A percentile compares a stretch with the other conserved stretches of the same genome.
phyloP scores from a whole-genome alignment of 2,797 vertebrate species.

The Urocyon cinereoargenteus region DNA sequence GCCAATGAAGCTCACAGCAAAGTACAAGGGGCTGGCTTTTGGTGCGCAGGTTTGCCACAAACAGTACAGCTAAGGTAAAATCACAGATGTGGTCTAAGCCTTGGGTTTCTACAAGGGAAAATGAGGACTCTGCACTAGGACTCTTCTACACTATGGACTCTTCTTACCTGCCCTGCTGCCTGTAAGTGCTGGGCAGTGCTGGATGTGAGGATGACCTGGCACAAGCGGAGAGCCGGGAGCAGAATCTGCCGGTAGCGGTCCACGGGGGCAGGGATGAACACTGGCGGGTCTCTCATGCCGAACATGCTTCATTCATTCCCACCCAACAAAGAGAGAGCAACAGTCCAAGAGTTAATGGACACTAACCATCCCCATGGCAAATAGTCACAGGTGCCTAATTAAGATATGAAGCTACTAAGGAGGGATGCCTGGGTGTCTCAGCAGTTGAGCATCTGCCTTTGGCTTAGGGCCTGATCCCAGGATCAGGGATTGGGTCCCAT shows the following conservation, averaged over 20 bases:
- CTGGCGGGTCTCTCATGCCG: conserved; percentile 93
- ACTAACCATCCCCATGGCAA: not conserved
- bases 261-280: conserved; percentile 96
- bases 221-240: conserved; percentile 94
- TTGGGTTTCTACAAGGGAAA: not conserved
- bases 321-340: conserved; percentile 42
- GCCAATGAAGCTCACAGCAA: not conserved
- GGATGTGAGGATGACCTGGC: conserved; percentile 97
- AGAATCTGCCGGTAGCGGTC: conserved; percentile 97
- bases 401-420: not conserved
- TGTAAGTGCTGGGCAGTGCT: conserved; percentile 96
- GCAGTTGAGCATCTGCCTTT: too few relatives aligned
- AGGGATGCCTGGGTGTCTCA: not conserved
- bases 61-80: not conserved
- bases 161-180: conserved; percentile 95
- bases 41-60: not conserved
- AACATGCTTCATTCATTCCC: conserved; percentile 89
- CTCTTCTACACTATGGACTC: not conserved
- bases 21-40: not conserved
- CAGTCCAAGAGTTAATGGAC: conserved; percentile 1
- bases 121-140: not conserved
- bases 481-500: too few relatives aligned
- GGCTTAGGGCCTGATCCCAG: too few relatives aligned
- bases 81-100: accelerated
- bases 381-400: not conserved